These are phyloP conservation scores for Ganaspis brasiliensis DNA, from an alignment of 2,888 invertebrate genomes.

Conservation along the genomic window DNA sequence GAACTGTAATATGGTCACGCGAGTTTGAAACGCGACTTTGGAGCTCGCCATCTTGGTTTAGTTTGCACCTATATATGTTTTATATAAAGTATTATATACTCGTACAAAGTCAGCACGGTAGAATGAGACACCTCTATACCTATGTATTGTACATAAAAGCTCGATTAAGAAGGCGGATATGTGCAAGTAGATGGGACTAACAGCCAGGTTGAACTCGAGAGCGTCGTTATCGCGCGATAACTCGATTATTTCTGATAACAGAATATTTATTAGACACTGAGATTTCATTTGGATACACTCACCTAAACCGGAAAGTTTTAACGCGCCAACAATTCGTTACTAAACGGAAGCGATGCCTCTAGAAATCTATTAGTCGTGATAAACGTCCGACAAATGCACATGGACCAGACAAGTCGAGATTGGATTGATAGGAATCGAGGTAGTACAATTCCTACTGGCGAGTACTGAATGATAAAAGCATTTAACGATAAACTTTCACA, in stretches of 20 bases:
- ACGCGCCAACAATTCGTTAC: slow-evolving; percentile 57
- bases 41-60: too few species aligned
- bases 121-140: slow-evolving; percentile 42
- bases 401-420: background rate
- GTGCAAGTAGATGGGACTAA: slow-evolving; percentile 50
- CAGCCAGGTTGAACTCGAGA: slow-evolving; percentile 44
- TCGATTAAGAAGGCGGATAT: slow-evolving; percentile 62
- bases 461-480: background rate
- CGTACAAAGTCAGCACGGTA: slow-evolving; percentile 37
- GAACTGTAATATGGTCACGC: too few species aligned
- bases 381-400: slow-evolving; percentile 20
- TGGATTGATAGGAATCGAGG: slow-evolving; percentile 14
- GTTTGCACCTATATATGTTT: too few species aligned
- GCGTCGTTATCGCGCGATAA: slow-evolving; percentile 68
- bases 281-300: slow-evolving; percentile 72
- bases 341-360: slow-evolving; percentile 64
- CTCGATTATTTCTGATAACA: slow-evolving; percentile 74
- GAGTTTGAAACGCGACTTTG: too few species aligned
- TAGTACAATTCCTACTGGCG: background rate
- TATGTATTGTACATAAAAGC: slow-evolving; percentile 55
- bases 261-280: slow-evolving; percentile 72
- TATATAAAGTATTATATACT: slow-evolving; percentile 63
- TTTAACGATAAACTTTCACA: background rate
- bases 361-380: slow-evolving; percentile 49
- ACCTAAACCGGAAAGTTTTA: slow-evolving; percentile 29